These are phyloP conservation scores for Epizoanthus scotinus DNA, from an alignment of 92 coral and sea anemone species.

Conservation along the genomic window DNA sequence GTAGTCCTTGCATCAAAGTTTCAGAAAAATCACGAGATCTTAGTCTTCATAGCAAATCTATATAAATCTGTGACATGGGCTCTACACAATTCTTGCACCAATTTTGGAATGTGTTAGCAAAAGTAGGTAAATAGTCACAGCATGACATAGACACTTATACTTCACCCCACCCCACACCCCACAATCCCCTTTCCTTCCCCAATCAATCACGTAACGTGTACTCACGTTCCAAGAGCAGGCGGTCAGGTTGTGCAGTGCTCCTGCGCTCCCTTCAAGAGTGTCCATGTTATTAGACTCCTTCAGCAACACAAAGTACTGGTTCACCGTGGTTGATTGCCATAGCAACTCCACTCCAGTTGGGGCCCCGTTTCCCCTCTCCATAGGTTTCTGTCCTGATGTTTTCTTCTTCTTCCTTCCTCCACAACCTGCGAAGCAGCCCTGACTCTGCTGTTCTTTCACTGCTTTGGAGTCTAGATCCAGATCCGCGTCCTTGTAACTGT, in stretches of 20 bases:
- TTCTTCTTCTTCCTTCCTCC: constrained; percentile 87
- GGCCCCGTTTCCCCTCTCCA: constrained; percentile 72
- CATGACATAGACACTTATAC: too few relatives aligned
- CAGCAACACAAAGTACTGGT: constrained; percentile 79
- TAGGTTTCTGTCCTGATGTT: constrained; percentile 55
- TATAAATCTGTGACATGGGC: too few relatives aligned
- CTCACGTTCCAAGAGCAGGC: constrained; percentile 99
- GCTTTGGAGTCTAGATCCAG: constrained; percentile 76
- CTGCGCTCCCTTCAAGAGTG: constrained; percentile 95
- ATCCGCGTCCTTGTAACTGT: constrained; percentile 83
- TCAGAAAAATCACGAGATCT: too few relatives aligned
- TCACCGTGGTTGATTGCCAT: constrained; percentile 90
- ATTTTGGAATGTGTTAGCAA: too few relatives aligned
- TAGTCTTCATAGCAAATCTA: too few relatives aligned
- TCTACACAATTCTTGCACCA: too few relatives aligned
- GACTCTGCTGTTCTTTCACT: constrained; percentile 89
- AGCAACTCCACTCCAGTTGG: constrained; percentile 89
- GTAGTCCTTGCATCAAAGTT: too few relatives aligned
- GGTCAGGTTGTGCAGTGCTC: constrained; percentile 94
- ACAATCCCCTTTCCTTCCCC: too few relatives aligned
- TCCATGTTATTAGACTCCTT: constrained; percentile 78
- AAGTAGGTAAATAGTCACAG: too few relatives aligned
- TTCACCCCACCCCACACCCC: too few relatives aligned
- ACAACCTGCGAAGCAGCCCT: constrained; percentile 97
- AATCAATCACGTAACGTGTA: neutral